Base-by-base conservation (phyloP, 2,113 vertebrate genomes). In the Saccopteryx bilineata region DNA sequence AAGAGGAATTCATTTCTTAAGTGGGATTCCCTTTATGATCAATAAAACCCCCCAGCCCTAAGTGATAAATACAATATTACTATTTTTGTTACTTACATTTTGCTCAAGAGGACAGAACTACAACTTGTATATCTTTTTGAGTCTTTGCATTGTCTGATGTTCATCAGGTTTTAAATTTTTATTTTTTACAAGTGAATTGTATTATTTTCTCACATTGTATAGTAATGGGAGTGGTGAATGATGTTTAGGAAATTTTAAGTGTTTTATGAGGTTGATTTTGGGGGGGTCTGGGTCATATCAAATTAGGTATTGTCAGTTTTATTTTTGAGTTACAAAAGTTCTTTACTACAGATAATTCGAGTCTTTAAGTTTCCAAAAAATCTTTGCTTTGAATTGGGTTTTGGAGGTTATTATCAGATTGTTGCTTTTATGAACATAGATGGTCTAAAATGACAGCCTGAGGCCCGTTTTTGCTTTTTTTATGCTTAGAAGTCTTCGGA, bases 371-470 rank as follows among this genome's bases (percentile, higher is more conserved):
- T 84, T 50, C 24, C 46, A 46, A 5, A 26, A 95, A 94, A 82
- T 92, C 58, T 92, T 95, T 85, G 61, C 58, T 96, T 81, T 92
- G 79, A 91, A 75, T 89, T 97, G 79, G 33, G 69, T 91, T 96
- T 94, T 93, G 86, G 83, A 58, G 23, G n/a, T 89, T 93, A 69
- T 79, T 92, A 92, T 92, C 33, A 87, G 87, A 26, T 88, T 50
- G 33, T 80, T 91, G 24, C 2, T 92, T 89, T 78, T 69, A 69
- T 72, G 24, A 80, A 7, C 2, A 18, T 33, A 14, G 46, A 48
- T 72, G 33, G 61, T 78, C 52, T 33, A 4, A 9, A 87, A 8
- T 72, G 11, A 60, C n/a, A 80, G 18, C 39, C 39, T 94, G 31
- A 66, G 50, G 9, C 17, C 33, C 26, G 5, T 46, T 72, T 93